Base-by-base conservation (phyloP, 2,888 invertebrate species). In the Xestobium rufovillosum region DNA sequence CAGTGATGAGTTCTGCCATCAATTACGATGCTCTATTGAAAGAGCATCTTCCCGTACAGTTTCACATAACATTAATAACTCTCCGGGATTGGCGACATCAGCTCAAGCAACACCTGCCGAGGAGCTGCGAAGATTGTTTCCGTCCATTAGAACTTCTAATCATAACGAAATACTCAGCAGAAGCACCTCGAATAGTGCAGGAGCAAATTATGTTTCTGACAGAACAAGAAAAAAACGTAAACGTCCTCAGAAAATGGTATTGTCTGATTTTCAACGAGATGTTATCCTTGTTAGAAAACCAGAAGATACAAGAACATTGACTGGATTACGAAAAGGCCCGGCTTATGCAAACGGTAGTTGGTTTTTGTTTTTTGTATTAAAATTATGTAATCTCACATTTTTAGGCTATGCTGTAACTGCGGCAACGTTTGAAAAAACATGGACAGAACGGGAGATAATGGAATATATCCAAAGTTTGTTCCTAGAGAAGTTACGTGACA, bases 321-420 rank as follows among this genome's bases (percentile, higher is more conserved):
- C 23, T 19, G 23, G 6, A 19, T 19, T 19, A 19, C 23, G n/a
- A 19, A 19, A 19, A 19, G 23, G 23, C 23, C n/a, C 23, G 23
- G 23, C 23, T 19, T 19, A 19, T 19, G 23, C 23, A 19, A 19
- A 19, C 23, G 23, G 23, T 19, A 19, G n/a, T 19, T 19, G n/a
- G 23, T 19, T 6, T 19, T 19, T 19, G 23, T 19, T 19, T 19
- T 19, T 8, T 19, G 23, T 19, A 19, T 19, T 8, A 19, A 19
- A 19, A 6, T 19, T 8, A 8, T 8, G n/a, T 19, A 19, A n/a
- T 6, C 6, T 19, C n/a, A n/a, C 23, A 19, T 19, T 19, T 19
- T 19, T 19, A 19, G 23, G 23, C 23, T 19, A 19, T 19, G 23
- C 23, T 19, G 23, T 19, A 19, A 19, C 23, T 19, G 23, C 23